Conservation (phyloP, 2,113 vertebrate species). For the Tretioscincus oriximinensis region DNA sequence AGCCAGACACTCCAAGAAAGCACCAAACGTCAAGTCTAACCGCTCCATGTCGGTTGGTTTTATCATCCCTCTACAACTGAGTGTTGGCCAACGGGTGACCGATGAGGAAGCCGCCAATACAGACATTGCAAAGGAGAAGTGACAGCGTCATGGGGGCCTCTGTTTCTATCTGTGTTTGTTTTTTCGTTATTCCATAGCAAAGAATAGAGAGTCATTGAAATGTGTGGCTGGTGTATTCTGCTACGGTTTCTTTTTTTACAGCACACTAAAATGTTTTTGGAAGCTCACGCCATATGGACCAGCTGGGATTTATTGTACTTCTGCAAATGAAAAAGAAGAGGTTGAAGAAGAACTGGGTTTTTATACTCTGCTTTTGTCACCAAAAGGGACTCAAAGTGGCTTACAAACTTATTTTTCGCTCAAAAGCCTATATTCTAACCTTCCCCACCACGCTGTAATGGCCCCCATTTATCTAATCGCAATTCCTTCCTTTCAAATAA, state of each 20-base stretch:
- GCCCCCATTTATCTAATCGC: too few species aligned
- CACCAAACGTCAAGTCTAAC: constrained; percentile 27
- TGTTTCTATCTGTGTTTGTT: accelerated
- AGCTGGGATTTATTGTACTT: too few species aligned
- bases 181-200: accelerated
- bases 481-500: too few species aligned
- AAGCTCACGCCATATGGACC: too few species aligned
- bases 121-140: constrained; percentile 16
- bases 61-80: not conserved
- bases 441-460: too few species aligned
- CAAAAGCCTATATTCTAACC: too few species aligned
- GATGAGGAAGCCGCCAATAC: not conserved
- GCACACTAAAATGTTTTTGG: not conserved
- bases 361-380: too few species aligned
- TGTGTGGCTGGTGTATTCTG: not conserved
- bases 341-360: too few species aligned
- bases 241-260: not conserved
- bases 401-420: too few species aligned
- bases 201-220: not conserved
- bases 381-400: too few species aligned
- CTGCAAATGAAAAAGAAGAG: too few species aligned
- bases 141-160: not conserved
- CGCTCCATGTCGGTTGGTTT: constrained; percentile 36
- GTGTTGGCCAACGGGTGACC: accelerated
- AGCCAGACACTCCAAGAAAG: constrained; percentile 40